phyloP scores from a whole-genome alignment of 2,797 vertebrate species.

The Fistularia tabacaria region DNA sequence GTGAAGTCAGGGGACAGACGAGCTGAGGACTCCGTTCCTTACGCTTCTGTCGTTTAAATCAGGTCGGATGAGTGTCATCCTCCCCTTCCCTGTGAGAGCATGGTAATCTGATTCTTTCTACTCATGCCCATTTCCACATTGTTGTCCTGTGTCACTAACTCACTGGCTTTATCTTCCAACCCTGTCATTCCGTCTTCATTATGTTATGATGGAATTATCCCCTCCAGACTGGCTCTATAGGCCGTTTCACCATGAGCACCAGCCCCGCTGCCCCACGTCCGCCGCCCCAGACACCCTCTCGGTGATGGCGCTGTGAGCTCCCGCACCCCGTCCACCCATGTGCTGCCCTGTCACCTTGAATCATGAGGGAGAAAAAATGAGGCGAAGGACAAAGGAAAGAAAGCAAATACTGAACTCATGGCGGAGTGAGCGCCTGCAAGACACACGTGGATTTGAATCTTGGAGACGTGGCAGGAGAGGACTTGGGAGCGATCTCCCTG shows the following conservation, averaged over 20 bases:
- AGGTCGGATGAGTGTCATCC: constrained; percentile 74
- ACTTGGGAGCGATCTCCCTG: background rate
- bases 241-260: constrained; percentile 49
- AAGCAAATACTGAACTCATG: constrained; percentile 63
- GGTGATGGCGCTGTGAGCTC: constrained; percentile 34
- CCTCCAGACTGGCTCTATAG: constrained; percentile 54
- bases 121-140: constrained; percentile 49
- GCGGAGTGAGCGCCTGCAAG: constrained; percentile 34
- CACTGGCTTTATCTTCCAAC: constrained; percentile 35
- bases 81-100: constrained; percentile 56
- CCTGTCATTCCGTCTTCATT: constrained; percentile 52
- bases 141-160: constrained; percentile 36
- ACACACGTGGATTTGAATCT: background rate
- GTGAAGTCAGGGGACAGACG: constrained; percentile 64
- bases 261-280: constrained; percentile 29
- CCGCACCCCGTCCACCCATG: constrained; percentile 32
- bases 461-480: constrained; percentile 3
- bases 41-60: constrained; percentile 76
- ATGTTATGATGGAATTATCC: constrained; percentile 68
- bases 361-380: constrained; percentile 37
- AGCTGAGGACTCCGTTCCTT: constrained; percentile 69
- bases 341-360: constrained; percentile 64
- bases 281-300: constrained; percentile 22
- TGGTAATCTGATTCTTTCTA: constrained; percentile 69
- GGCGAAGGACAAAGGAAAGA: constrained; percentile 18